A percentile compares a stretch with the other conserved stretches of the same genome.
Conservation (phyloP, 2,113 vertebrate species). For the Ciconia boyciana region DNA sequence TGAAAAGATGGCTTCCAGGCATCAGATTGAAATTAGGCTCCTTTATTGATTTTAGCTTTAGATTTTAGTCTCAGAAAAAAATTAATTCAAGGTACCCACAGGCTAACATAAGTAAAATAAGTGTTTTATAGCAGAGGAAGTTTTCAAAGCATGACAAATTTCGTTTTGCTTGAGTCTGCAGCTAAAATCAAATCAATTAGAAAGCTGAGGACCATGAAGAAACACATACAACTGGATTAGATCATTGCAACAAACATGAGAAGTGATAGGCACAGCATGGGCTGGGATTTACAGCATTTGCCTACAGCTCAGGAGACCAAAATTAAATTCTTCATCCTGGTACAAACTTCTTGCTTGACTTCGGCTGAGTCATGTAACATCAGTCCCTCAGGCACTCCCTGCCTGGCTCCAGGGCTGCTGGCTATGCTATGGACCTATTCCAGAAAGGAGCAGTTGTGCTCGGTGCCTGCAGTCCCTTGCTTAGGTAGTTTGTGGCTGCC, state of each 20-base stretch:
- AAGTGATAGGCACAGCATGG: background rate
- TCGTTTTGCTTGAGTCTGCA: background rate
- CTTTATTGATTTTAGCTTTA: background rate
- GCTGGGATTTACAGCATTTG: background rate
- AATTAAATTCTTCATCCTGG: background rate
- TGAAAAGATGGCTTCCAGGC: background rate
- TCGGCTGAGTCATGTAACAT: background rate
- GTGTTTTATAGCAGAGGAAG: background rate
- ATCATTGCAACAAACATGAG: background rate
- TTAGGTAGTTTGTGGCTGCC: background rate
- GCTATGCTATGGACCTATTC: fast-evolving
- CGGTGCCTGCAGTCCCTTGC: background rate
- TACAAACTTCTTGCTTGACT: background rate
- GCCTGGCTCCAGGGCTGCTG: background rate
- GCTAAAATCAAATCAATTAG: background rate
- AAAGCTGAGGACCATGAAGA: background rate
- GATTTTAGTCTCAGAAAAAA: background rate
- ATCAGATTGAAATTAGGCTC: background rate
- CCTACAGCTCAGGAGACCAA: background rate
- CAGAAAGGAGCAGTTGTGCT: background rate
- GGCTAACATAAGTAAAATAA: background rate
- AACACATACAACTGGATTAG: background rate
- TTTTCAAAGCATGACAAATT: background rate
- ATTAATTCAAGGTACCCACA: background rate
- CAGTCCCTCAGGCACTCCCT: background rate